These are phyloP conservation scores for Dendrolimus pini DNA, from an alignment of 2,888 invertebrate genomes.

Conservation along the genomic window DNA sequence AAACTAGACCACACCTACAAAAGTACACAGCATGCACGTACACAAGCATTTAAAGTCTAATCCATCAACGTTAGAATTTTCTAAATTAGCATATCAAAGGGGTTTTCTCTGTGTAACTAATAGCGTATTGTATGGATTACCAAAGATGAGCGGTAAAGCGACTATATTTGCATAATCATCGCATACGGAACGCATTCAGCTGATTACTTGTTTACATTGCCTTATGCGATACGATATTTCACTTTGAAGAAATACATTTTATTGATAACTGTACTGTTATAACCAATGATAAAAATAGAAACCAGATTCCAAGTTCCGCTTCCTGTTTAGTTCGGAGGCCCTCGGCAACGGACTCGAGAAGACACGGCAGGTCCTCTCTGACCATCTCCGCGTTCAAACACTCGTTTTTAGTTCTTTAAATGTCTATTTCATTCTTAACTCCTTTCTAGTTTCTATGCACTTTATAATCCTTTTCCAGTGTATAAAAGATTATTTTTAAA, in stretches of 20 bases:
- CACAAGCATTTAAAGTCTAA: background rate
- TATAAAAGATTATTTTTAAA: too few species aligned
- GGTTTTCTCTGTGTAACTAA: conserved; percentile 32
- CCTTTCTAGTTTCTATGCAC: too few species aligned
- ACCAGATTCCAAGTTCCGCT: too few species aligned
- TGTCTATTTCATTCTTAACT: too few species aligned
- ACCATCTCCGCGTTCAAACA: too few species aligned
- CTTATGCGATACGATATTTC: conserved; percentile 23
- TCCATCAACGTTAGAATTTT: conserved; percentile 15
- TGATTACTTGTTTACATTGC: conserved; percentile 28
- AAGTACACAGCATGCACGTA: background rate
- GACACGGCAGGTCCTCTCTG: too few species aligned
- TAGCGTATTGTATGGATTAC: conserved; percentile 27
- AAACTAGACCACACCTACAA: background rate
- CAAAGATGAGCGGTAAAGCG: conserved; percentile 32
- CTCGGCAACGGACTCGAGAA: too few species aligned
- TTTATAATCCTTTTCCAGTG: too few species aligned
- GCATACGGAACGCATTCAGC: conserved; percentile 30
- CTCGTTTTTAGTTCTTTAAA: too few species aligned
- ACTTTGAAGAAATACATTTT: background rate
- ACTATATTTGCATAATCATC: conserved; percentile 64
- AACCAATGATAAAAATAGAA: too few species aligned
- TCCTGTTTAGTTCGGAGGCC: too few species aligned
- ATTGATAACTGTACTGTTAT: too few species aligned
- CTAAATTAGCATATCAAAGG: conserved; percentile 43